Base-by-base conservation (phyloP, 2,888 invertebrate genomes). In the Scaptomyza caliginosa region DNA sequence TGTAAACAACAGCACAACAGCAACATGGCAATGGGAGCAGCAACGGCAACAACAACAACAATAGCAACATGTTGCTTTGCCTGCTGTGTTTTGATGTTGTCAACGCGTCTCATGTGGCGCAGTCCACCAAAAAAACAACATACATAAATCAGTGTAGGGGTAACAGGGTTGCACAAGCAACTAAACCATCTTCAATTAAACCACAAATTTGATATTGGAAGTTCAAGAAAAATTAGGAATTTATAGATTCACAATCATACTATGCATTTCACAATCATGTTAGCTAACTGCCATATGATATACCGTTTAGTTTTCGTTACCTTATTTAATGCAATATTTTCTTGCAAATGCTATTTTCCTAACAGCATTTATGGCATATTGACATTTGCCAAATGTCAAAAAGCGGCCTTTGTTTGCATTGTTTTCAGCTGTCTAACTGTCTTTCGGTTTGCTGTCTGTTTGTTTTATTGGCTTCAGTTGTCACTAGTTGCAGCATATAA, bases 311-410 rank as follows among this genome's bases (percentile, higher is more conserved):
- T 28, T 42, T 24, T 30, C 30, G 0, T 28, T 28, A 28, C 16
- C 21, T 21, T n/a, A 34, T 32, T 48, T 43, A 24, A 17, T 28
- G 62, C 26, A 40, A 24, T 57, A 19, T 50, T 51, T 43, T 52
- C 11, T 39, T 28, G 45, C 19, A 46, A 52, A 19, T 43, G 17
- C 28, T 62, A 51, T 45, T 63, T 51, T 19, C 19, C 60, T n/a
- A 46, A 51, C 26, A 60, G 46, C 59, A 63, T 78, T 77, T 74
- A 77, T 74, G 74, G 67, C 67, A 60, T 65, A 73, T 67, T 86
- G 87, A 79, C 86, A 86, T 86, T 86, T 77, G 70, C 58, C 77
- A 86, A 86, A 86, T 86, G 86, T 85, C 86, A 86, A 74, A 68
- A 65, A 23, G 71, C 71, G 68, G 68, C 77, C 77, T 69, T 79